Percentiles rank a stretch among this genome's conserved stretches.
phyloP scores from a whole-genome alignment of 2,113 vertebrate species.

The Tenebrosternarchus preto region DNA sequence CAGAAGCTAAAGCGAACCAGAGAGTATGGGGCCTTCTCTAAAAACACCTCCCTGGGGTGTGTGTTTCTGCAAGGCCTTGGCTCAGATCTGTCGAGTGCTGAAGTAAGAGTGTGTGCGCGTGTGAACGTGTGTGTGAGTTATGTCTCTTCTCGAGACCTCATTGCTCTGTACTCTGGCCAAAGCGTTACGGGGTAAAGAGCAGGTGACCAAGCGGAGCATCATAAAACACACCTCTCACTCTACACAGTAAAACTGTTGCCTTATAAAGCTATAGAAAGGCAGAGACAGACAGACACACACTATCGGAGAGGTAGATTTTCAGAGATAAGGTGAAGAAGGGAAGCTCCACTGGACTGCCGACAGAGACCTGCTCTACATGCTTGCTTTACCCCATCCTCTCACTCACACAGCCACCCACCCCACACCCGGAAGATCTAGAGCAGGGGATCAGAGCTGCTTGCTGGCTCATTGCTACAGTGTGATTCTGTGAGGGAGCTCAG shows the following conservation, averaged over 20 bases:
- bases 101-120: constrained; percentile 59
- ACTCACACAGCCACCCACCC: constrained; percentile 8
- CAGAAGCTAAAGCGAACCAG: constrained; percentile 7
- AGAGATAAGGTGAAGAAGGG: constrained; percentile 54
- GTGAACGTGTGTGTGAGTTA: constrained; percentile 54
- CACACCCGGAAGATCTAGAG: neutral
- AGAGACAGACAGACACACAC: constrained; percentile 45
- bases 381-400: neutral
- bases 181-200: neutral
- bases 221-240: constrained; percentile 16
- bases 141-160: constrained; percentile 32
- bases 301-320: constrained; percentile 73
- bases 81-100: constrained; percentile 39
- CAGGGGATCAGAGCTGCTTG: neutral
- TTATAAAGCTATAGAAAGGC: constrained; percentile 4
- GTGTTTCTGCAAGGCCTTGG: neutral
- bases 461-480: constrained; percentile 57
- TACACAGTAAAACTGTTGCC: neutral
- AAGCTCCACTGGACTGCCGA: constrained; percentile 39
- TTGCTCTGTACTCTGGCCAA: constrained; percentile 10
- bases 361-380: constrained; percentile 9
- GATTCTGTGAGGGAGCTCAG: constrained; percentile 11
- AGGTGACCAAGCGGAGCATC: constrained; percentile 18
- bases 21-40: neutral
- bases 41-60: neutral